phyloP scores from a whole-genome alignment of 2,888 invertebrate species.

The Itoplectis maculator region DNA sequence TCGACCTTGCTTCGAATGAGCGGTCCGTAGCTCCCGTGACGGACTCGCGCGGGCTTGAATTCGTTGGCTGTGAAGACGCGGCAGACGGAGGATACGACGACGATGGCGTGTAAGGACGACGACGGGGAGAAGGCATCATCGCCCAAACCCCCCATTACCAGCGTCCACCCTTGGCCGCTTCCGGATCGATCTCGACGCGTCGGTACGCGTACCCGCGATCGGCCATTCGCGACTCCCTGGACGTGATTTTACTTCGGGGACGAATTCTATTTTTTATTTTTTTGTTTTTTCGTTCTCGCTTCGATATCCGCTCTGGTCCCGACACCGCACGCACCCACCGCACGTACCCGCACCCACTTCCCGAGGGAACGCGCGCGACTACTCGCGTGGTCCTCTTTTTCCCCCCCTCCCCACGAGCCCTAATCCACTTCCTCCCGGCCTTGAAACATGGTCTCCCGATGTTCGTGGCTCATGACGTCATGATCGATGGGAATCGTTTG shows the following conservation, averaged over 20 bases:
- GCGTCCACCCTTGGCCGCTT: slow-evolving; percentile 73
- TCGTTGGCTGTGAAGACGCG: slow-evolving; percentile 15
- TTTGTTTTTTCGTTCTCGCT: too few species aligned
- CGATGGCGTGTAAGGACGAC: slow-evolving; percentile 79
- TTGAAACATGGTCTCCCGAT: not conserved
- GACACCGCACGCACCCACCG: not conserved
- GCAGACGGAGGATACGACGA: slow-evolving; percentile 69
- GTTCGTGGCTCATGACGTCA: not conserved
- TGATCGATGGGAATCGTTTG: not conserved
- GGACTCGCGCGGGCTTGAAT: not conserved
- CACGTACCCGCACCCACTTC: not conserved
- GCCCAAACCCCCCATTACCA: slow-evolving; percentile 84
- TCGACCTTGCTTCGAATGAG: slow-evolving; percentile 15
- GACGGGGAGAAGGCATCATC: slow-evolving; percentile 84
- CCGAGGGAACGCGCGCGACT: not conserved
- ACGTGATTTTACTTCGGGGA: slow-evolving; percentile 6
- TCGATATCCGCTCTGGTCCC: too few species aligned
- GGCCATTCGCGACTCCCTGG: slow-evolving; percentile 78
- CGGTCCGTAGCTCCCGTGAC: not conserved
- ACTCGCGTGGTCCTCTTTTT: too few species aligned
- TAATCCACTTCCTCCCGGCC: slow-evolving; percentile 34
- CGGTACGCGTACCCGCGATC: slow-evolving; percentile 75
- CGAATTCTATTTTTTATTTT: not conserved
- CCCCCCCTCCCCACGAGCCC: not conserved
- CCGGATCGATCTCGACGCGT: slow-evolving; percentile 77